These are phyloP conservation scores for Steatornis caripensis DNA, from an alignment of 2,113 vertebrate species.

Conservation along the genomic window DNA sequence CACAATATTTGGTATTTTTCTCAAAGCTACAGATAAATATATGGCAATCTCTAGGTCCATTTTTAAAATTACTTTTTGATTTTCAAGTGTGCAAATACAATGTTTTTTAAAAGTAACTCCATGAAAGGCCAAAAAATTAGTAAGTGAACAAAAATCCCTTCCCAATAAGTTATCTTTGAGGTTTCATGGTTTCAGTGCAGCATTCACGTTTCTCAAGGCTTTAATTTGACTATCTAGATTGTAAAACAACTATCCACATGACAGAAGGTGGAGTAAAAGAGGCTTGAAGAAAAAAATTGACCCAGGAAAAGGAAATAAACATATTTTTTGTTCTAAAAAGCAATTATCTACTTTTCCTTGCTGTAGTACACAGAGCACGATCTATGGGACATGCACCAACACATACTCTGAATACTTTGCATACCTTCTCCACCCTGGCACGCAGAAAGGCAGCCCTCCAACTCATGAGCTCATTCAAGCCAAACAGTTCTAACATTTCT, in stretches of 20 bases:
- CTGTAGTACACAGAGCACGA: neutral
- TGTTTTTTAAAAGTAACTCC: neutral
- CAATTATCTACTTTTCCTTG: neutral
- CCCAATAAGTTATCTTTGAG: neutral
- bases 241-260: neutral
- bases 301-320: neutral
- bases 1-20: neutral
- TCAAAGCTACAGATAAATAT: neutral
- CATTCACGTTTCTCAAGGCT: neutral
- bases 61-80: neutral
- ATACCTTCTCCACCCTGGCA: constrained; percentile 1
- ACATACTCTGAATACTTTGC: constrained; percentile 27
- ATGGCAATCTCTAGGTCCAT: neutral
- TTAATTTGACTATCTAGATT: neutral
- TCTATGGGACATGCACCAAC: neutral
- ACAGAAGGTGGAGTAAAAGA: neutral
- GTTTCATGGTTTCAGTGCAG: neutral
- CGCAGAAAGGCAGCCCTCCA: constrained; percentile 7
- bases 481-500: neutral
- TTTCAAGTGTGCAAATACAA: neutral
- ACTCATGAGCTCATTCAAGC: neutral
- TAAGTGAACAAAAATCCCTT: neutral
- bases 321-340: neutral
- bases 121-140: neutral
- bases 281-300: neutral